Evolutionary conservation across 2,113 vertebrate genomes (phyloP).

Genomic region (Apteryx mantelli): DNA sequence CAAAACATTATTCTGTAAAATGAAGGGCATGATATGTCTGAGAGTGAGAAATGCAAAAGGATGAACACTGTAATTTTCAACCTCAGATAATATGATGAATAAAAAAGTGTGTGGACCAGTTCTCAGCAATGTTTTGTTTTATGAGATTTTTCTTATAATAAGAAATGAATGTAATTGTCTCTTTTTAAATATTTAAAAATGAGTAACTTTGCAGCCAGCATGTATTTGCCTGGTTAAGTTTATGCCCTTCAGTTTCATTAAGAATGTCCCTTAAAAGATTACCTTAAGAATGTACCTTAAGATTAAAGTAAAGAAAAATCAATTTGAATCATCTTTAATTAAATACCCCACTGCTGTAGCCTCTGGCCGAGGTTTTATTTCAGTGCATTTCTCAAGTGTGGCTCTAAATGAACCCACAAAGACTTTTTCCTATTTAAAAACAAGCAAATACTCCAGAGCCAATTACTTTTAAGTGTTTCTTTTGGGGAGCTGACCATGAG

Average conservation of each 20-base stretch:
- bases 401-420: neutral
- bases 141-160: neutral
- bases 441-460: neutral
- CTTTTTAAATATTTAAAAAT: neutral
- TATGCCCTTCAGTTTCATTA: neutral
- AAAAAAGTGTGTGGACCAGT: neutral
- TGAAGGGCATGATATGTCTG: neutral
- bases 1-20: neutral
- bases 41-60: neutral
- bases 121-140: neutral
- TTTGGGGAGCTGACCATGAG: neutral
- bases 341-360: neutral
- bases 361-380: neutral
- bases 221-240: neutral
- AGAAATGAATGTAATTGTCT: neutral
- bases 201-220: neutral
- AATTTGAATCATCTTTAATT: neutral
- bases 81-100: neutral
- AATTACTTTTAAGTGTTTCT: neutral
- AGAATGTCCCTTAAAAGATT: neutral
- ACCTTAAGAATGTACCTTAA: neutral
- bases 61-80: neutral
- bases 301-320: neutral
- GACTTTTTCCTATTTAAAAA: neutral
- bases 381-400: neutral